Evolutionary conservation across 64 coral and sea anemone species (phyloP), one percentile per base, ranked within the genome.

Genomic region (Montipora capricornis): DNA sequence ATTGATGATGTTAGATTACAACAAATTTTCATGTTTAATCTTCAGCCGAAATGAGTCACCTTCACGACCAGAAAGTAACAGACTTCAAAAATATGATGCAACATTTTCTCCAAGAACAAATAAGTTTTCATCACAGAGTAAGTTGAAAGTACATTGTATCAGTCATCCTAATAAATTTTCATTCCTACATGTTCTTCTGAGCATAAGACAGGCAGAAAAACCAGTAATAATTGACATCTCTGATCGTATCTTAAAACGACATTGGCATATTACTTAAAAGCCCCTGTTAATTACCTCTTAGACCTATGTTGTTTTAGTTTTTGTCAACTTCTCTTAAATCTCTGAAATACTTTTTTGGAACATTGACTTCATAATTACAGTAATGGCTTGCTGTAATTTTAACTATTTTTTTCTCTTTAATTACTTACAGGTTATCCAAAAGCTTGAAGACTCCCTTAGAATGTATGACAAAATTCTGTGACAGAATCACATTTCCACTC

Each of bases 31-130:
- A 37, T 37, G 37, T 37, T 60, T 11, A 57, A 10, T 66, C 73
- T 76, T 19, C 82, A 98, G 96, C 96, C 62, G 96, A 98, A 90
- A 98, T 95, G 80, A 95, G 88, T 82, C 94, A 95, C 87, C 95
- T 98, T 80, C 96, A 98, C 11, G 81, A 93, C 48, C 89, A 94
- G 90, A 98, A 94, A 91, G 91, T 95, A 49, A 19, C 62, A 10
- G 96, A 98, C 79, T 98, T 95, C 75, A 98, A 95, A 91, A 88
- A 82, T 58, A 91, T 93, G 96, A 98, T 98, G 96, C 94, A 98
- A 29, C 74, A 93, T 75, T 98, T 98, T 83, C 69, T 98, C 47
- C 94, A 89, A 87, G 94, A 98, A 78, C 96, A 98, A 93, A 98
- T 98, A 52, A 90, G 78, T 60, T 95, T 93, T 91, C 94, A 98